Evolutionary conservation across 2,797 vertebrate species (phyloP), one percentile per base, ranked within the genome.

Genomic region (Spinus pinus): DNA sequence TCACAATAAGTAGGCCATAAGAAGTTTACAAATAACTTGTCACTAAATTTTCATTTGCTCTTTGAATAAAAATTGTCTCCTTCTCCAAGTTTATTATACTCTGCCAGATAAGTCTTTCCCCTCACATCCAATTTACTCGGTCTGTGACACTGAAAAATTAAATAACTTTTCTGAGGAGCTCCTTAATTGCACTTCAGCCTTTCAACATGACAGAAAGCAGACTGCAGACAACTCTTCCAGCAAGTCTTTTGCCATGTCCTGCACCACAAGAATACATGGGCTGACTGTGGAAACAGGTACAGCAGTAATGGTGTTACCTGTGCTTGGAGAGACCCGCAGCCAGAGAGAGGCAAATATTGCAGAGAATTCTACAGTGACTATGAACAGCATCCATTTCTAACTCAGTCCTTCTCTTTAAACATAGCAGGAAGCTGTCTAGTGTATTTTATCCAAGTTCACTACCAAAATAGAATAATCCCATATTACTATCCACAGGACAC

Each of bases 111-210:
- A 58, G 19, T n/a, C 27, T 53, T 60, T 47, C 35, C 25, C 33
- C 46, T 83, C 35, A 61, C 21, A 27, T 8, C 37, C 0, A 0
- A 66, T 53, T 71, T 3, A 42, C n/a, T 64, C 3, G 1, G 7
- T 62, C 21, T 46, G 35, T 49, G 37, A 54, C 37, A 71, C 39
- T 57, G 54, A 81, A 81, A 87, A 81, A 67, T 30, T 39, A 60
- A 46, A 0, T 58, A 70, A 65, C 9, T 86, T 84, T 58, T 28
- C 79, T 9, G 13, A 91, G 35, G 12, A 67, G 57, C 30, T 42
- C 44, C 53, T 37, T 37, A 79, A 77, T 20, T 82, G 17, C 18
- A n/a, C 18, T 90, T 87, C 50, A 57, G 53, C 18, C 1, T 60
- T 81, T 60, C 57, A 60, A 22, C 12, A 28, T 10, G 31, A 47